Evolutionary conservation across 1,140 invertebrate species (phyloP).

Genomic region (Pseudobourletiella spinata): DNA sequence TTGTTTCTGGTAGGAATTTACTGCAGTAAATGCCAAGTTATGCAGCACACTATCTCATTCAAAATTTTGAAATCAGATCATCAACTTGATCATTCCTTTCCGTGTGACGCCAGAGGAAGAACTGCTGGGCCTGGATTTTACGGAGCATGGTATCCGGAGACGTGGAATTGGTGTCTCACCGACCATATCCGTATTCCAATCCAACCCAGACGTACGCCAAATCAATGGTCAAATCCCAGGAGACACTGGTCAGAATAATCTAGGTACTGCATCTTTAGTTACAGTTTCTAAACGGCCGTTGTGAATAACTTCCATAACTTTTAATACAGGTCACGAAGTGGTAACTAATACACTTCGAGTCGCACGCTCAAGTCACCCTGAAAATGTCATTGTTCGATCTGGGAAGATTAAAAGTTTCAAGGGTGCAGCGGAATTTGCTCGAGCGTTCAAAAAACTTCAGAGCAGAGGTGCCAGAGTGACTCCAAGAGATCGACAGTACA

Average conservation of each 20-base stretch:
- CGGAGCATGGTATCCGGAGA: background rate
- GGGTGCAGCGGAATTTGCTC: background rate
- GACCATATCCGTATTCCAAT: background rate
- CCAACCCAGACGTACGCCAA: background rate
- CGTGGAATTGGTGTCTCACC: background rate
- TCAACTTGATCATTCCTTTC: conserved; percentile 1
- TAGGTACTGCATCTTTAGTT: background rate
- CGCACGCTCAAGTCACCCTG: background rate
- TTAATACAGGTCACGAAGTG: background rate
- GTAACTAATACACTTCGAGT: background rate
- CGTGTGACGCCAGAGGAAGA: background rate
- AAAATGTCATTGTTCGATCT: background rate
- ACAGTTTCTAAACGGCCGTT: background rate
- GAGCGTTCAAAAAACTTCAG: background rate
- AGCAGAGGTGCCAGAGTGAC: background rate
- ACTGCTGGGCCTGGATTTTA: conserved; percentile 1
- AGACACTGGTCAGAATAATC: background rate
- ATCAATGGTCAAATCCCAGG: background rate
- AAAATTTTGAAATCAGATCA: too few relatives aligned
- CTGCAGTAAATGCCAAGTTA: too few relatives aligned
- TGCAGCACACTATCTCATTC: too few relatives aligned
- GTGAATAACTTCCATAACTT: background rate
- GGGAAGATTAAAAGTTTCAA: background rate
- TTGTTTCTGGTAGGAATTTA: conserved; percentile 58
- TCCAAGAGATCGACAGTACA: background rate